Conservation (phyloP, 2,113 vertebrate species). For the Oenanthe oenanthe region DNA sequence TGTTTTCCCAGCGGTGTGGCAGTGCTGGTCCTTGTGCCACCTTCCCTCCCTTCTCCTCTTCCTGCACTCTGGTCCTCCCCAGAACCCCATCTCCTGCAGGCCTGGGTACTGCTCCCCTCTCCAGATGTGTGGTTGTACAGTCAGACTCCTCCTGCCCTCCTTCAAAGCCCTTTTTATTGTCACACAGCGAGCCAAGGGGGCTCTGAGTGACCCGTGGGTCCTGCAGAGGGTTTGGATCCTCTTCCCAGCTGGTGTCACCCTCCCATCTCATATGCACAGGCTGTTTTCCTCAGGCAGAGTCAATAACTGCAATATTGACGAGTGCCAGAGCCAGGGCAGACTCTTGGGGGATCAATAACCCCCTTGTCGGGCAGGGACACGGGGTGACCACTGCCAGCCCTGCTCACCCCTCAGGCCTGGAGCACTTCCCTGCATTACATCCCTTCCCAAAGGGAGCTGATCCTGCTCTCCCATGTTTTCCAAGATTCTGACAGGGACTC, state of each 20-base stretch:
- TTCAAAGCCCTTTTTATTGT: background rate
- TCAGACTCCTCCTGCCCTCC: background rate
- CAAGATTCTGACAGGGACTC: background rate
- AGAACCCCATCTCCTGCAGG: background rate
- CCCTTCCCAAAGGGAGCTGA: background rate
- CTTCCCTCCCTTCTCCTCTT: background rate
- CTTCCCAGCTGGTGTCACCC: background rate
- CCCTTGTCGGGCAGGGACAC: background rate
- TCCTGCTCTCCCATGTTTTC: background rate
- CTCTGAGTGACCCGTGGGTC: background rate
- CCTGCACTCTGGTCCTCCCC: background rate
- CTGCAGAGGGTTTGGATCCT: background rate
- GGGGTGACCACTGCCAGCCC: background rate
- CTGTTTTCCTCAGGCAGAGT: background rate
- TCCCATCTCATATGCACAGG: background rate
- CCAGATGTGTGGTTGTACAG: background rate
- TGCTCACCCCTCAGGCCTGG: background rate
- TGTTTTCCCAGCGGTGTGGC: background rate
- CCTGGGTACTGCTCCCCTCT: background rate
- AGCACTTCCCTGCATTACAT: background rate
- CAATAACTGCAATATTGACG: background rate
- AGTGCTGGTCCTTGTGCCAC: background rate
- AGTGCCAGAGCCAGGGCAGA: background rate
- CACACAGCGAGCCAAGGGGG: background rate
- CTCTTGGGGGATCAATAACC: background rate